Percentiles rank a stretch among this genome's conserved stretches.
phyloP scores from a whole-genome alignment of 64 coral and sea anemone genomes.

The Dendrophyllia cribrosa region DNA sequence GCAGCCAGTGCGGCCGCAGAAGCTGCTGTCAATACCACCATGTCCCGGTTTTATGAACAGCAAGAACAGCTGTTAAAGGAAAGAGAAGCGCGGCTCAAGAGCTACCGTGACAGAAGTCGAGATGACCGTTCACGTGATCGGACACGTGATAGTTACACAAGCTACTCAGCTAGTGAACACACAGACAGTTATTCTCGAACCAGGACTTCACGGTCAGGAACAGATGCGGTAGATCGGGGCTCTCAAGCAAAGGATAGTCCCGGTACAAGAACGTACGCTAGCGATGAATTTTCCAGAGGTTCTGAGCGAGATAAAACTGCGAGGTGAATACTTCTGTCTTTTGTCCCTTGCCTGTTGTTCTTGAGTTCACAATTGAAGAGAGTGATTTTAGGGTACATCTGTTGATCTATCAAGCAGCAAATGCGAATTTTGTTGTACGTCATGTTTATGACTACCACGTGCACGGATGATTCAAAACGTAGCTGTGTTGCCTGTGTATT shows the following conservation, averaged over 20 bases:
- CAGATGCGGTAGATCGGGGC: slow-evolving; percentile 8
- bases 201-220: slow-evolving; percentile 39
- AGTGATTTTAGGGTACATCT: background rate
- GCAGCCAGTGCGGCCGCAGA: slow-evolving; percentile 88
- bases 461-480: too few relatives aligned
- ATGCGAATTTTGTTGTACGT: too few relatives aligned
- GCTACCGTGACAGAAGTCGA: slow-evolving; percentile 18
- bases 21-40: slow-evolving; percentile 78
- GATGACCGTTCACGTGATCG: slow-evolving; percentile 44
- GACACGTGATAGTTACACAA: slow-evolving; percentile 51
- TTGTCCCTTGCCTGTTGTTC: background rate
- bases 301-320: slow-evolving; percentile 20
- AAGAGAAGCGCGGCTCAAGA: slow-evolving; percentile 4
- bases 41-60: slow-evolving; percentile 69
- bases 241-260: slow-evolving; percentile 15
- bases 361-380: background rate
- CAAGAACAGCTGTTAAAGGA: slow-evolving; percentile 47
- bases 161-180: slow-evolving; percentile 26
- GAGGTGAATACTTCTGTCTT: background rate
- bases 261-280: background rate
- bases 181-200: slow-evolving; percentile 50
- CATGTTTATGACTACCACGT: too few relatives aligned
- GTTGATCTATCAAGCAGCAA: too few relatives aligned
- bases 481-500: too few relatives aligned
- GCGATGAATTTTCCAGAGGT: slow-evolving; percentile 7